phyloP scores from a whole-genome alignment of 2,797 vertebrate species.

The Phrynocephalus forsythii region DNA sequence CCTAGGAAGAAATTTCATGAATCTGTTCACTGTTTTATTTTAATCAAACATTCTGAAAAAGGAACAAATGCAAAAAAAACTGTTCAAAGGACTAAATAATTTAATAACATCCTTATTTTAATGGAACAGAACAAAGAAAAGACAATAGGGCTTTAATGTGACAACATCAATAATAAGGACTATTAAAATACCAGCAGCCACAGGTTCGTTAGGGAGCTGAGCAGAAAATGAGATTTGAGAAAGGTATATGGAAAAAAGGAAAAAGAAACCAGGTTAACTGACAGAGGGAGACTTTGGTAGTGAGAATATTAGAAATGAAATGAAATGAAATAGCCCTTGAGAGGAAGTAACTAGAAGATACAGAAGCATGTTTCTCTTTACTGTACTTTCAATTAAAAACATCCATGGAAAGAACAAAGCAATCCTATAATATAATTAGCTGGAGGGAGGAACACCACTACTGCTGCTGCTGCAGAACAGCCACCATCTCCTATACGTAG shows the following conservation, averaged over 20 bases:
- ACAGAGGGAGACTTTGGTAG: background rate
- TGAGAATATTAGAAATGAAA: background rate
- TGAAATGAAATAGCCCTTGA: background rate
- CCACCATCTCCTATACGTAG: background rate
- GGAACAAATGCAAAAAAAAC: background rate
- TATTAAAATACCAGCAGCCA: background rate
- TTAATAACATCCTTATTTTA: background rate
- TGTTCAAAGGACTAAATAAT: background rate
- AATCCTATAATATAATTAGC: background rate
- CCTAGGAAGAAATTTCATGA: background rate
- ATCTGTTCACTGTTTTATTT: conserved; percentile 10
- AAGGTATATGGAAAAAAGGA: background rate
- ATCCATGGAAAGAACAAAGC: background rate
- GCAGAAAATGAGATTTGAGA: background rate
- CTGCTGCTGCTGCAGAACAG: background rate
- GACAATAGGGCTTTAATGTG: background rate
- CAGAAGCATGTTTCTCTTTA: background rate
- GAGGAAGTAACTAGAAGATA: background rate
- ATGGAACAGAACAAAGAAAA: background rate
- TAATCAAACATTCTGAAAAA: background rate
- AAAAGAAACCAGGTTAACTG: background rate
- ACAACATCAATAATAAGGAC: background rate
- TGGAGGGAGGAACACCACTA: background rate
- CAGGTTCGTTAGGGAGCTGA: background rate
- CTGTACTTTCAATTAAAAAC: background rate